These are phyloP conservation scores for Burhinus bistriatus DNA, from an alignment of 2,113 vertebrate species.

Conservation along the genomic window DNA sequence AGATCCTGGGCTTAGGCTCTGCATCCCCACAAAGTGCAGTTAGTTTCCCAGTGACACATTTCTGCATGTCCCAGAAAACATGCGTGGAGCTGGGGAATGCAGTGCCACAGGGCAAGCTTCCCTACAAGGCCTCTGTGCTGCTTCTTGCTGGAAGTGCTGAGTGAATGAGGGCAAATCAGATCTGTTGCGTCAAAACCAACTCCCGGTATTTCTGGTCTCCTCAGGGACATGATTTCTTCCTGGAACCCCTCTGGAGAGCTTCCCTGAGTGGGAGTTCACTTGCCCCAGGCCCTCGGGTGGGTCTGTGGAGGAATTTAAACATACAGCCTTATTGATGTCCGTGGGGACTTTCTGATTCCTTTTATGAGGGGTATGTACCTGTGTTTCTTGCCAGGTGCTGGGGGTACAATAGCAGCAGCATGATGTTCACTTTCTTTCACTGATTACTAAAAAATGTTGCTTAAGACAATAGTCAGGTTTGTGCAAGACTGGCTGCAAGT, in stretches of 20 bases:
- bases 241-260: not conserved
- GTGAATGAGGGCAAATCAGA: not conserved
- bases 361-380: not conserved
- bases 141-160: not conserved
- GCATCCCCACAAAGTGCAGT: not conserved
- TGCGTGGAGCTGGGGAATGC: not conserved
- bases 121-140: not conserved
- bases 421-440: not conserved
- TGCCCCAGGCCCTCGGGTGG: not conserved
- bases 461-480: not conserved
- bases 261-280: not conserved
- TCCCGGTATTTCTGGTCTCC: not conserved
- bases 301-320: not conserved
- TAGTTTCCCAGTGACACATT: not conserved
- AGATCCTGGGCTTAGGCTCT: not conserved
- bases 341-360: not conserved
- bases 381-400: not conserved
- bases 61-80: not conserved
- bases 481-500: not conserved
- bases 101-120: not conserved
- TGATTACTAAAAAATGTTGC: not conserved
- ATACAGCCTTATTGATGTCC: not conserved
- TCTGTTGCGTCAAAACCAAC: not conserved
- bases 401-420: not conserved
- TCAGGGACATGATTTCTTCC: not conserved